Percentiles rank a stretch among this genome's conserved stretches.
phyloP scores from a whole-genome alignment of 2,113 vertebrate genomes.

The Diadophis punctatus region DNA sequence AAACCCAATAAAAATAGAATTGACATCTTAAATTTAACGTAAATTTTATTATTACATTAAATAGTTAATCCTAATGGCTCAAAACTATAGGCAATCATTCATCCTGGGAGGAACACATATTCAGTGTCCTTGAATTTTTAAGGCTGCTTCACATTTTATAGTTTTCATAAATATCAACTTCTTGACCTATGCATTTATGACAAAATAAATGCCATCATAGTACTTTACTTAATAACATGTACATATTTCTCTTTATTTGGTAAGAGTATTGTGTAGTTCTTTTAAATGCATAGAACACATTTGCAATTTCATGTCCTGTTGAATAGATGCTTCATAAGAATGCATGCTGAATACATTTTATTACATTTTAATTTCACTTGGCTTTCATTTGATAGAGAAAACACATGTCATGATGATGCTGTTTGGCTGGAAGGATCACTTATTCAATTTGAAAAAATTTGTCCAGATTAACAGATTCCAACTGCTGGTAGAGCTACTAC shows the following conservation, averaged over 20 bases:
- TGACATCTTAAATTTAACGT: neutral
- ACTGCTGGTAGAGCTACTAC: neutral
- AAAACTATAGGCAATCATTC: neutral
- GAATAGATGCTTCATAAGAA: neutral
- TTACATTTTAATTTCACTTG: neutral
- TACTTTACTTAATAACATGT: neutral
- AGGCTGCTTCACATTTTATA: neutral
- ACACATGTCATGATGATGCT: neutral
- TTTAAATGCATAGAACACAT: neutral
- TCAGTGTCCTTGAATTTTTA: constrained; percentile 1
- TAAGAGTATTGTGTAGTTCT: neutral
- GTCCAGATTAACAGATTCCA: neutral
- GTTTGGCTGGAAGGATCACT: neutral
- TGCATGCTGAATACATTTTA: neutral
- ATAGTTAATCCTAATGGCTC: neutral
- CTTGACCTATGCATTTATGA: neutral
- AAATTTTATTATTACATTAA: neutral
- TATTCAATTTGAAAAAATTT: neutral
- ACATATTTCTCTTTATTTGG: neutral
- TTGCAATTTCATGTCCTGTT: neutral
- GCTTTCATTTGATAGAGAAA: neutral
- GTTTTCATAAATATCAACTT: neutral
- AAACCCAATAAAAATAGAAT: neutral
- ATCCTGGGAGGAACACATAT: neutral
- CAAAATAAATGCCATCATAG: neutral